A percentile compares a stretch with the other conserved stretches of the same genome.
Evolutionary conservation across 2,113 vertebrate species (phyloP).

Genomic region (Hiodon tergisus): DNA sequence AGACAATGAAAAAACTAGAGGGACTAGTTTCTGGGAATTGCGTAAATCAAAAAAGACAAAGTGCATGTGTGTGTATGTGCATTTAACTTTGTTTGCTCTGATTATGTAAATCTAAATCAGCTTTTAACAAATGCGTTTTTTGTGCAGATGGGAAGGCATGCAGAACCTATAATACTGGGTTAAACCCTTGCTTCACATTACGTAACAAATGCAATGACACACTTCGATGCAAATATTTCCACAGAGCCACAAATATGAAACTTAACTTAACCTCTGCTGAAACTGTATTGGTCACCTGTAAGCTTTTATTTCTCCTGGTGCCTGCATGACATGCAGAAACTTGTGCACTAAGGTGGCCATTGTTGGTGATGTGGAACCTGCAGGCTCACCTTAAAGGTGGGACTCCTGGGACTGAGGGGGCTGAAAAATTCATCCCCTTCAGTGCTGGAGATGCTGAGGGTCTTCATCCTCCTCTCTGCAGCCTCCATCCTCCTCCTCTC

Average conservation of each 20-base stretch:
- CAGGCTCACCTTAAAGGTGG: slow-evolving; percentile 66
- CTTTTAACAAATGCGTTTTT: too few relatives aligned
- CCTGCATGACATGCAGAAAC: not conserved
- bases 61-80: not conserved
- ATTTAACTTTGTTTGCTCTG: too few relatives aligned
- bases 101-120: too few relatives aligned
- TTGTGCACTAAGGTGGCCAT: not conserved
- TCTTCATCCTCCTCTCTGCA: slow-evolving; percentile 62
- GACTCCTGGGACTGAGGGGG: slow-evolving; percentile 61
- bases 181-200: too few relatives aligned
- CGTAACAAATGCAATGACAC: too few relatives aligned
- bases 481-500: slow-evolving; percentile 62
- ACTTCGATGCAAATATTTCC: too few relatives aligned
- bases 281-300: too few relatives aligned
- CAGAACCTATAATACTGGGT: too few relatives aligned
- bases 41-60: not conserved
- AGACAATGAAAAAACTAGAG: slow-evolving; percentile 3
- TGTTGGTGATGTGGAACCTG: not conserved
- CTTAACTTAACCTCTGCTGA: too few relatives aligned
- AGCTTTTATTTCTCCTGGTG: too few relatives aligned
- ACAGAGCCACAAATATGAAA: too few relatives aligned
- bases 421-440: slow-evolving; percentile 56
- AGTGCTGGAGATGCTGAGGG: slow-evolving; percentile 48
- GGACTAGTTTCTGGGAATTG: slow-evolving; percentile 1
- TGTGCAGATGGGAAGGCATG: too few relatives aligned